A percentile compares a stretch with the other conserved stretches of the same genome.
phyloP scores from a whole-genome alignment of 2,888 invertebrate species.

The Ophraella communa region DNA sequence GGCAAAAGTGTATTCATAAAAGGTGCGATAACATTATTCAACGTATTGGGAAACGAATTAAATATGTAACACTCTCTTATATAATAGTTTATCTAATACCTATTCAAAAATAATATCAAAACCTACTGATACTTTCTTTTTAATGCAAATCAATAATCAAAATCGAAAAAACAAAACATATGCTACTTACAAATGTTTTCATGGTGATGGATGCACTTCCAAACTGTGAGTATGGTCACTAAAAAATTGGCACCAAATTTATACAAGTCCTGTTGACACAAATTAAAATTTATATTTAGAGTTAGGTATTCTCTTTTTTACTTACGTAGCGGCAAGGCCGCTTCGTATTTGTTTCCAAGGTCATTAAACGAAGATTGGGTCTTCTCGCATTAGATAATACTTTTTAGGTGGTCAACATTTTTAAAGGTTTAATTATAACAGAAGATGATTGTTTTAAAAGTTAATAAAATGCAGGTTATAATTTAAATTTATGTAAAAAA shows the following conservation, averaged over 20 bases:
- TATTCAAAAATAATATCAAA: too few relatives aligned
- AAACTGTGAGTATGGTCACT: neutral
- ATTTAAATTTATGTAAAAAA: too few relatives aligned
- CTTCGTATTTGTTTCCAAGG: neutral
- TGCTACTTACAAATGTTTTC: slow-evolving; percentile 8
- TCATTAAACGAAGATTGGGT: neutral
- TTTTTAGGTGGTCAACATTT: too few relatives aligned
- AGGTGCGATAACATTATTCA: too few relatives aligned
- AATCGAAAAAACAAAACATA: neutral
- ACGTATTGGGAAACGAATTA: too few relatives aligned
- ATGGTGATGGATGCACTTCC: slow-evolving; percentile 8
- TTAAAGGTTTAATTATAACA: too few relatives aligned
- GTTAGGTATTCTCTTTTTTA: neutral
- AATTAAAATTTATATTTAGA: slow-evolving; percentile 8
- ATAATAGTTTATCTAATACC: too few relatives aligned
- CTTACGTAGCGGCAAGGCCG: neutral
- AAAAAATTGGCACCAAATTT: slow-evolving; percentile 11
- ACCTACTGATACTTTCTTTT: neutral
- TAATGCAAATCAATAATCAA: neutral
- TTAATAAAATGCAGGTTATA: too few relatives aligned
- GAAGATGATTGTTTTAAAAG: too few relatives aligned
- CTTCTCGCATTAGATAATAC: neutral
- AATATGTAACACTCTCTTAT: too few relatives aligned
- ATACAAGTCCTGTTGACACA: slow-evolving; percentile 13
- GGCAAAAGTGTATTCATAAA: too few relatives aligned